Evolutionary conservation across 2,797 vertebrate species (phyloP).

Genomic region (Alcedo atthis): DNA sequence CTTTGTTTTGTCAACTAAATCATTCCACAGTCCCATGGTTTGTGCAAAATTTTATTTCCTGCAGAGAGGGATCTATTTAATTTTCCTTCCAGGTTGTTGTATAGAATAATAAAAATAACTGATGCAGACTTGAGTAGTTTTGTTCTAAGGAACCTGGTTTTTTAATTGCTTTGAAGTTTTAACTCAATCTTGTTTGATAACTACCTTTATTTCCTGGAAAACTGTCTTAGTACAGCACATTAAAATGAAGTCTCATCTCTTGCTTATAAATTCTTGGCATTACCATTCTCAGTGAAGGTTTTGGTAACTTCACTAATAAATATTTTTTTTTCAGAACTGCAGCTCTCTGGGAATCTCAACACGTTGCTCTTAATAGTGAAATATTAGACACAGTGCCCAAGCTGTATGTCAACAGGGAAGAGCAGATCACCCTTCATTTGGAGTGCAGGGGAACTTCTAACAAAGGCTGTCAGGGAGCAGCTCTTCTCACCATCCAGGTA

Average conservation of each 20-base stretch:
- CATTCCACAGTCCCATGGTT: not conserved
- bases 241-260: not conserved
- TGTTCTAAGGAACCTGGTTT: not conserved
- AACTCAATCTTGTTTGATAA: not conserved
- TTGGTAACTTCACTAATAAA: not conserved
- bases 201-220: not conserved
- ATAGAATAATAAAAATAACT: not conserved
- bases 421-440: slow-evolving; percentile 88
- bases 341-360: slow-evolving; percentile 92
- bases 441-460: slow-evolving; percentile 90
- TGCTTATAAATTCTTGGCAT: not conserved
- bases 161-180: slow-evolving; percentile 1
- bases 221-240: not conserved
- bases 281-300: not conserved
- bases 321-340: slow-evolving; percentile 84
- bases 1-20: not conserved
- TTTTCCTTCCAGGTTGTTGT: not conserved
- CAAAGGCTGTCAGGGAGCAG: slow-evolving; percentile 90
- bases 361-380: slow-evolving; percentile 91
- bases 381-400: slow-evolving; percentile 89
- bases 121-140: not conserved
- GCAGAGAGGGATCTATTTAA: not conserved
- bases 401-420: slow-evolving; percentile 91
- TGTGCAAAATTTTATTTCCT: not conserved
- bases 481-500: slow-evolving; percentile 89